Evolutionary conservation across 2,113 vertebrate species (phyloP).

Genomic region (Hyperopisus bebe): DNA sequence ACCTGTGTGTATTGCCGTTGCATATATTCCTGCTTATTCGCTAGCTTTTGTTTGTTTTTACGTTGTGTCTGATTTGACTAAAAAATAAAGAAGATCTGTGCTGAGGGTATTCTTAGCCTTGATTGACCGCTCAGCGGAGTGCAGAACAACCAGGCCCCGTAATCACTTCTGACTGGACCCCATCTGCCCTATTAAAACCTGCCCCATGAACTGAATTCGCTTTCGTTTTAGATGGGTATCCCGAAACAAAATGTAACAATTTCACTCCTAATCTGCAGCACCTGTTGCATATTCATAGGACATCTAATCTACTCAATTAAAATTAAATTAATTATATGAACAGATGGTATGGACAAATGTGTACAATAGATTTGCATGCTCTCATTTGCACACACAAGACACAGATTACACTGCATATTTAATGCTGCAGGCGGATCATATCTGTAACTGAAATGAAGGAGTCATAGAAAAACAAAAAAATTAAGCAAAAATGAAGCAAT

Average conservation of each 20-base stretch:
- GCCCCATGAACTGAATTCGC: background rate
- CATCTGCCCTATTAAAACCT: background rate
- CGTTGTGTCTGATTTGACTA: background rate
- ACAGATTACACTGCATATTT: conserved; percentile 26
- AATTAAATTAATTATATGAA: conserved; percentile 41
- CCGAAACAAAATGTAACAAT: background rate
- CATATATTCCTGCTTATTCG: background rate
- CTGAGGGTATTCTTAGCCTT: background rate
- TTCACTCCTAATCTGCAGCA: conserved; percentile 17
- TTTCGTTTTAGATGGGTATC: background rate
- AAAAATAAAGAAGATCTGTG: background rate
- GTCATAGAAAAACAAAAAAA: background rate
- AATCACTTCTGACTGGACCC: background rate
- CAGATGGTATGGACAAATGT: conserved; percentile 43
- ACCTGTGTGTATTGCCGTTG: background rate
- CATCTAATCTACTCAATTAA: conserved; percentile 38
- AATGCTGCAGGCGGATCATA: background rate
- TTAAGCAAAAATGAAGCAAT: background rate
- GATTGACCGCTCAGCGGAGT: background rate
- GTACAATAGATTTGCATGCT: conserved; percentile 24
- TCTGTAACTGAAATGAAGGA: background rate
- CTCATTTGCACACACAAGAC: conserved; percentile 30
- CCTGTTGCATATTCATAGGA: conserved; percentile 31
- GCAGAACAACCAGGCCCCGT: background rate
- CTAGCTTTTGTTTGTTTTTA: background rate